phyloP scores from a whole-genome alignment of 2,113 vertebrate genomes.

The Rutilus rutilus region DNA sequence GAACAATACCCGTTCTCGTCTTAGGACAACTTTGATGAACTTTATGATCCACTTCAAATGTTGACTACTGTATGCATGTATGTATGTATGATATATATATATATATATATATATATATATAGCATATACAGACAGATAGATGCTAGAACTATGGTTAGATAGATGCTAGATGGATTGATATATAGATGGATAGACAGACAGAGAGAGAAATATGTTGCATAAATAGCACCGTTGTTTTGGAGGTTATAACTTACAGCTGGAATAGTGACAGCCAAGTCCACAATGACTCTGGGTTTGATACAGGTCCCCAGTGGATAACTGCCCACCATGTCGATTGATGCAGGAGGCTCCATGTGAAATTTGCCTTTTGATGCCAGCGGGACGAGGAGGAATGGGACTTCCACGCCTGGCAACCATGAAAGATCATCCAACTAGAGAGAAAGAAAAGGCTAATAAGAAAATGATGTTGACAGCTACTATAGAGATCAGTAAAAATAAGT shows the following conservation, averaged over 20 bases:
- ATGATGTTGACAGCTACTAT: neutral
- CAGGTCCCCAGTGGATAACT: conserved; percentile 94
- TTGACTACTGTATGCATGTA: no score
- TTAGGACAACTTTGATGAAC: no score
- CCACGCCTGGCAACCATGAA: conserved; percentile 85
- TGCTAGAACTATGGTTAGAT: no score
- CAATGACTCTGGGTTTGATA: conserved; percentile 82
- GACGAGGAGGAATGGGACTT: conserved; percentile 85
- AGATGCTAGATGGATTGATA: no score
- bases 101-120: no score
- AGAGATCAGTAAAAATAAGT: neutral
- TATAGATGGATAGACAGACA: neutral
- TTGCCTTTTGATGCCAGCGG: conserved; percentile 85
- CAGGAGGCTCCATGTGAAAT: conserved; percentile 85
- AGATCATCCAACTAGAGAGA: conserved; percentile 82
- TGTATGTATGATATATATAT: no score
- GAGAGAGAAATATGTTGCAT: neutral
- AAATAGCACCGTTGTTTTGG: neutral
- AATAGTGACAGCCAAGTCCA: conserved; percentile 89
- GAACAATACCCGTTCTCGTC: no score
- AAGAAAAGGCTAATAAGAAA: conserved; percentile 1
- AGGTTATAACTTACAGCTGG: conserved; percentile 79
- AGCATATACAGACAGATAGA: no score
- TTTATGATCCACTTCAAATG: no score
- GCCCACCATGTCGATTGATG: conserved; percentile 85